Evolutionary conservation across 1,140 invertebrate species (phyloP), one percentile per base, ranked within the genome.

Genomic region (Condylostylus longicornis): DNA sequence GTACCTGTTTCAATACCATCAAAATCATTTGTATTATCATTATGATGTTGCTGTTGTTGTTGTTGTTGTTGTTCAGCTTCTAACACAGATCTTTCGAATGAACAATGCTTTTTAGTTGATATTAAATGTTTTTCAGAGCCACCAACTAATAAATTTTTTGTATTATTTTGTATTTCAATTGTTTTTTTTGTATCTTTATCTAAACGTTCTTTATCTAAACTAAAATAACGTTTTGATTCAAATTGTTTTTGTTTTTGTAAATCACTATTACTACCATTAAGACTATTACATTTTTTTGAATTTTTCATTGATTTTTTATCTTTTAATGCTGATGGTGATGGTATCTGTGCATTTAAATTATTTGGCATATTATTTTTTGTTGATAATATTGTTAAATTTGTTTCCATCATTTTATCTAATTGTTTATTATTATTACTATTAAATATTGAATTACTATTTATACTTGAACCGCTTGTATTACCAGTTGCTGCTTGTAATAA

Each of bases 51-150:
- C 23, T 8, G 23, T 7, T 8, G 23, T 25, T n/a, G n/a, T n/a
- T n/a, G n/a, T n/a, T n/a, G n/a, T n/a, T n/a, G n/a, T n/a, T n/a
- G n/a, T n/a, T n/a, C 23, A n/a, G 23, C 23, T 8, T 8, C 23
- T 8, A 32, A 10, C 3, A 32, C 30, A 2, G 30, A 32, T 7
- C 30, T 12, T 4, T 32, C 30, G 30, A 32, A 37, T 20, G 36
- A 30, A 20, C 36, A 38, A 12, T 38, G 21, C 18, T 30, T 32
- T 14, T 22, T 21, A 13, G 23, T 36, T 3, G 15, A 15, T 7
- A 38, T 8, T n/a, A 38, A 18, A 22, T 31, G 20, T n/a, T n/a
- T n/a, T 21, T 38, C 36, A 4, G 36, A 37, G 7, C 36, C 36
- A 21, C 29, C 28, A n/a, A n/a, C n/a, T n/a, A n/a, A n/a, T n/a